A percentile compares a stretch with the other conserved stretches of the same genome.
Evolutionary conservation across 64 coral and sea anemone genomes (phyloP).

Genomic region (Exaiptasia diaphana): DNA sequence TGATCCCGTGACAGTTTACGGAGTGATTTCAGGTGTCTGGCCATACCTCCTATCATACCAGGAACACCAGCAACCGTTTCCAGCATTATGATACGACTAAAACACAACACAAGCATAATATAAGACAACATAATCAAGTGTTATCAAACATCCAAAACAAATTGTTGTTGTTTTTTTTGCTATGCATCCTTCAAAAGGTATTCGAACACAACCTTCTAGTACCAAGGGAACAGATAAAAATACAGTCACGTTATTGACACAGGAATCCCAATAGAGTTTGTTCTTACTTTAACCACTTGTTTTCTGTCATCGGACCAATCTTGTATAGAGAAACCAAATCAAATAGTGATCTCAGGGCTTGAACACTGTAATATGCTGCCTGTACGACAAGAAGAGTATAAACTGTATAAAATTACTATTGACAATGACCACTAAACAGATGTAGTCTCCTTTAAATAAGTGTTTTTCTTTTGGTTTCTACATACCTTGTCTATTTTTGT

Average conservation of each 20-base stretch:
- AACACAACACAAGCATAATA: too few species aligned
- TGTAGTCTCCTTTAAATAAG: background rate
- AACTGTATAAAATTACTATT: background rate
- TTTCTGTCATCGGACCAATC: conserved; percentile 91
- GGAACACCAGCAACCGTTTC: conserved; percentile 96
- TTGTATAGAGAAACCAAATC: conserved; percentile 90
- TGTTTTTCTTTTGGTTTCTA: background rate
- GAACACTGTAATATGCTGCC: conserved; percentile 83
- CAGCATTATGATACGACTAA: conserved; percentile 96
- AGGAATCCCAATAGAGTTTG: too few species aligned
- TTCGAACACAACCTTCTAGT: too few species aligned
- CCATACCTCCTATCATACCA: conserved; percentile 94
- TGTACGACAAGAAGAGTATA: too few species aligned
- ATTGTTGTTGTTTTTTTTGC: background rate
- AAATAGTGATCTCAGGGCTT: conserved; percentile 61
- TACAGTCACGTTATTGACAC: too few species aligned
- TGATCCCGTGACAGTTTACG: conserved; percentile 86
- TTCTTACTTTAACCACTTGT: conserved; percentile 97
- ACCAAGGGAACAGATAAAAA: too few species aligned
- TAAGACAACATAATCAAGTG: too few species aligned
- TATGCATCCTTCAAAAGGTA: too few species aligned
- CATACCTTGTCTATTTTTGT: conserved; percentile 83
- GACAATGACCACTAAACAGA: background rate
- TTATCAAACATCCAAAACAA: background rate
- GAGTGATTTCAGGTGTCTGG: conserved; percentile 88